phyloP scores from a whole-genome alignment of 2,113 vertebrate genomes.

The Panthera uncia region DNA sequence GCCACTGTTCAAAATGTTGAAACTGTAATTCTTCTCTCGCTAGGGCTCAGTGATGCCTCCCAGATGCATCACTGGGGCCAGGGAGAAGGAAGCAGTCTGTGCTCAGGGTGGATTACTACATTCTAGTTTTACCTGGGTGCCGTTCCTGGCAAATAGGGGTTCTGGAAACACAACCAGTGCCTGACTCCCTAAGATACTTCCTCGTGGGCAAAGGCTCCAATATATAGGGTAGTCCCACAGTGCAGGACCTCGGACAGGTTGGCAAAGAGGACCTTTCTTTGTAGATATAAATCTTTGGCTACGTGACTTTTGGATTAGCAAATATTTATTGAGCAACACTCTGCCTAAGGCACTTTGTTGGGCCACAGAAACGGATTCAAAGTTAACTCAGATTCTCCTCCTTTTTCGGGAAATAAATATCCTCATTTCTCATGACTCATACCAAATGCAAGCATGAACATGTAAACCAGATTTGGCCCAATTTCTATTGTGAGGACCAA shows the following conservation, averaged over 20 bases:
- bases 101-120: neutral
- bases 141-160: neutral
- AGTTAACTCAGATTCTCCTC: neutral
- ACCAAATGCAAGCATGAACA: neutral
- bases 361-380: neutral
- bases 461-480: neutral
- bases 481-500: neutral
- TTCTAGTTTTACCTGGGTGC: neutral
- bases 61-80: neutral
- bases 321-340: neutral
- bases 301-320: neutral
- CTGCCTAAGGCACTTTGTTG: neutral
- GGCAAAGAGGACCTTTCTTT: neutral
- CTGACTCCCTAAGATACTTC: neutral
- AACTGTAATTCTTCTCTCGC: neutral
- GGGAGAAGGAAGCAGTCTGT: neutral
- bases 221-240: neutral
- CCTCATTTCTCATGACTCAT: slow-evolving; percentile 14
- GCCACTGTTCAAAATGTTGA: neutral
- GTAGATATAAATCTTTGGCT: neutral
- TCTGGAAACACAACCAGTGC: neutral
- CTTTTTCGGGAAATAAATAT: neutral
- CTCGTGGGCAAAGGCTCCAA: neutral
- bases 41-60: neutral
- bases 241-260: neutral